Conservation (phyloP, 2,888 invertebrate genomes). For the Campoletis raptor region DNA sequence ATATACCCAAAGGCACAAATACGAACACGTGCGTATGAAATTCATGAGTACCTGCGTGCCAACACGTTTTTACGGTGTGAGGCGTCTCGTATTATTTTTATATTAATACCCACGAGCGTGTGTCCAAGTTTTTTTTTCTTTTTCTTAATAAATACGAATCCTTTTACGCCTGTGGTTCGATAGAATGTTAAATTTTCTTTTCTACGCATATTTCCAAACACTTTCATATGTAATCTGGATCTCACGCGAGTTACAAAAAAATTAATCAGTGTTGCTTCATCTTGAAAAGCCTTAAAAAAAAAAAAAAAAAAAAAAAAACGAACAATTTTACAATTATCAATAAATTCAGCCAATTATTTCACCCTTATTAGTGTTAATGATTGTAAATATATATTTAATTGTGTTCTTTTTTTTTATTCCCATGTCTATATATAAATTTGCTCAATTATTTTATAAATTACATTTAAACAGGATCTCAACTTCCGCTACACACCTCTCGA, state of each 20-base stretch:
- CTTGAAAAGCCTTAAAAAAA: neutral
- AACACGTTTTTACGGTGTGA: constrained; percentile 44
- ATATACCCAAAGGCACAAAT: neutral
- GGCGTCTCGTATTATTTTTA: constrained; percentile 44
- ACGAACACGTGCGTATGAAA: neutral
- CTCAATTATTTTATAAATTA: neutral
- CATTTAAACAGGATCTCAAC: neutral
- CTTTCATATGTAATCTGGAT: constrained; percentile 33
- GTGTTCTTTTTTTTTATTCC: neutral
- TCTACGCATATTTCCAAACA: constrained; percentile 33
- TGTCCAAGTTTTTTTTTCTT: constrained; percentile 3
- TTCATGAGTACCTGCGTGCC: constrained; percentile 54
- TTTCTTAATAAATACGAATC: constrained; percentile 16
- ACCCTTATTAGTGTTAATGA: neutral
- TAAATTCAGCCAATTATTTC: neutral
- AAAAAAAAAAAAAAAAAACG: constrained; percentile 6
- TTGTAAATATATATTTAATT: neutral
- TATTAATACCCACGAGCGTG: constrained; percentile 35
- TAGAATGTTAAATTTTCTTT: constrained; percentile 42
- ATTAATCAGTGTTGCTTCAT: constrained; percentile 40
- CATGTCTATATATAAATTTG: neutral
- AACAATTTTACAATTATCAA: neutral
- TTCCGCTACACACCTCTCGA: constrained; percentile 5
- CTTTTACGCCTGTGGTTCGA: constrained; percentile 39
- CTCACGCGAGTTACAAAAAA: constrained; percentile 30